A percentile compares a stretch with the other conserved stretches of the same genome.
Conservation (phyloP, 2,113 vertebrate genomes). For the Pavo muticus region DNA sequence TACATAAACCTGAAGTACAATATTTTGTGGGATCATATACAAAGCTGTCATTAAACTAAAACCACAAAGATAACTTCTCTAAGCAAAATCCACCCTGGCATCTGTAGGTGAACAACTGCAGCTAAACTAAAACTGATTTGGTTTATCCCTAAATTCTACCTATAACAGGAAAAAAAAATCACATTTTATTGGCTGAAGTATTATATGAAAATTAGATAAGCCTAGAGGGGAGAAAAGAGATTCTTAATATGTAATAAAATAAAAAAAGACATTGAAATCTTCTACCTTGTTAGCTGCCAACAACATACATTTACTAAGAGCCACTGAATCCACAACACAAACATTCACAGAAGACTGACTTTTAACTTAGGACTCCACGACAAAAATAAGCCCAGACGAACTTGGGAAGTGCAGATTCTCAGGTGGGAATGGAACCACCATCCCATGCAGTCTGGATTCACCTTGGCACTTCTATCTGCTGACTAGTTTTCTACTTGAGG, state of each 20-base stretch:
- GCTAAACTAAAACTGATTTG: background rate
- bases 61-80: background rate
- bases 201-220: background rate
- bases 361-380: background rate
- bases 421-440: background rate
- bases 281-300: background rate
- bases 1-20: background rate
- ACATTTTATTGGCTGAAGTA: background rate
- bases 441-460: background rate
- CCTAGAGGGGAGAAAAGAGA: background rate
- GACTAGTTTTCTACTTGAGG: background rate
- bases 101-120: background rate
- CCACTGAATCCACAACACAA: background rate
- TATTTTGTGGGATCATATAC: background rate
- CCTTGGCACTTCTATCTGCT: background rate
- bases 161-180: background rate
- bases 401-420: background rate
- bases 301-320: conserved; percentile 26
- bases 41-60: background rate
- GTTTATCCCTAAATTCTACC: background rate
- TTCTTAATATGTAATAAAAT: background rate
- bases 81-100: background rate
- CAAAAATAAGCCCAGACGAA: background rate
- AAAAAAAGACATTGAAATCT: background rate
- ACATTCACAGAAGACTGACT: background rate